These are phyloP conservation scores for Acrobeloides nanus DNA, from an alignment of 2,888 invertebrate species.

Conservation along the genomic window DNA sequence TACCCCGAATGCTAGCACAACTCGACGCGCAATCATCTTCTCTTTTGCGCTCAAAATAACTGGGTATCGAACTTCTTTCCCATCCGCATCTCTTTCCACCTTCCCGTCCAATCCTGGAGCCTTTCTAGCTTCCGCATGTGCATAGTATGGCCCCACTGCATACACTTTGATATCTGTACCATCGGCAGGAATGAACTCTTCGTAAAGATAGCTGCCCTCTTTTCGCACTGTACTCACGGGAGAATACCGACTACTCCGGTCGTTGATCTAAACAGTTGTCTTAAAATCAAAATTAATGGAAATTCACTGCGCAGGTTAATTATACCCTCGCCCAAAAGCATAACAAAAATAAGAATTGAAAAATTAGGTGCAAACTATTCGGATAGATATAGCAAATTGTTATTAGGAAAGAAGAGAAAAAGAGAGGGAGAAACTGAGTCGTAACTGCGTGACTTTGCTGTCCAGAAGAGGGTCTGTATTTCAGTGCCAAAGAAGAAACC, in stretches of 20 bases:
- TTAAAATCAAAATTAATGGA: neutral
- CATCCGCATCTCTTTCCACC: constrained; percentile 75
- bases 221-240: constrained; percentile 82
- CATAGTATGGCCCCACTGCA: constrained; percentile 98
- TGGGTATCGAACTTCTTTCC: constrained; percentile 91
- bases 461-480: too few relatives aligned
- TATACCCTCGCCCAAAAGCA: too few relatives aligned
- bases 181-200: constrained; percentile 99
- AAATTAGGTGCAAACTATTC: too few relatives aligned
- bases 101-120: constrained; percentile 69
- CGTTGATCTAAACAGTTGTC: constrained; percentile 71
- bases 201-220: constrained; percentile 96
- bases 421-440: neutral
- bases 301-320: too few relatives aligned
- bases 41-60: constrained; percentile 93
- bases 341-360: too few relatives aligned
- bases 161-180: constrained; percentile 80
- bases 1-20: constrained; percentile 66
- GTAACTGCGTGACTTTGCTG: neutral
- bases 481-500: constrained; percentile 56
- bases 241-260: constrained; percentile 95
- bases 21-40: constrained; percentile 92
- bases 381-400: too few relatives aligned
- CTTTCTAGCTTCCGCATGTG: constrained; percentile 93
- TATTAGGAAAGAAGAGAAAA: constrained; percentile 2